Evolutionary conservation across 92 coral and sea anemone genomes (phyloP), one percentile per base, ranked within the genome.

Genomic region (Porites lobata): DNA sequence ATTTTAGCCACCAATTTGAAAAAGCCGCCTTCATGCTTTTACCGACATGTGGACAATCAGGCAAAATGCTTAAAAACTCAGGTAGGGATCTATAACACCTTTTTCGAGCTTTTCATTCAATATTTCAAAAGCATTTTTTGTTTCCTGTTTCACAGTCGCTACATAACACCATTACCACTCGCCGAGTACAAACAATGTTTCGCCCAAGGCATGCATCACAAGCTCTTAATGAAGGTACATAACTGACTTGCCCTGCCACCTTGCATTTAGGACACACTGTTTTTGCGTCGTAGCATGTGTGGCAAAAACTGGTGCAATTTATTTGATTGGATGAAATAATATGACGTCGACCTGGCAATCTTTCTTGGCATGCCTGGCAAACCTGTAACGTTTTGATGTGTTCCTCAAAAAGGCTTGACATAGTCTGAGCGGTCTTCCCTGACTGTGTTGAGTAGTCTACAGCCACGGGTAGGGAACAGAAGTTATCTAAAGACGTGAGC

Each of bases 1-100:
- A 92, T 90, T 81, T 86, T 1, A 93, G 92, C 94, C 90, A 92
- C 94, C 92, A 92, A 43, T 92, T 92, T 17, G 90, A 56, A 63
- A 92, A 91, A 0, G 79, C 86, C 13, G 87, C 92, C 29, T 92
- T 92, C 73, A 75, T 74, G 64, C 92, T 75, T 79, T 92, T 92
- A 56, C 94, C 90, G 18, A 88, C 94, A 84, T 78, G 94, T 8
- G 92, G 94, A 32, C 94, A 88, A 66, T 88, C 92, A 1, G 92
- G 90, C 32, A 87, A 82, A 18, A 82, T 57, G 65, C 67, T 76
- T 50, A 90, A 78, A 21, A 77, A 63, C 12, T 11, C 85, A 87
- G 43, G 12, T 66, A 69, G 0, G 89, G 89, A 59, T 82, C 86
- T 82, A 18, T 29, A 51, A 85, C 61, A 47, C 86, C 86, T 18